phyloP scores from a whole-genome alignment of 2,797 vertebrate genomes.

The Hoplostethus mediterraneus region DNA sequence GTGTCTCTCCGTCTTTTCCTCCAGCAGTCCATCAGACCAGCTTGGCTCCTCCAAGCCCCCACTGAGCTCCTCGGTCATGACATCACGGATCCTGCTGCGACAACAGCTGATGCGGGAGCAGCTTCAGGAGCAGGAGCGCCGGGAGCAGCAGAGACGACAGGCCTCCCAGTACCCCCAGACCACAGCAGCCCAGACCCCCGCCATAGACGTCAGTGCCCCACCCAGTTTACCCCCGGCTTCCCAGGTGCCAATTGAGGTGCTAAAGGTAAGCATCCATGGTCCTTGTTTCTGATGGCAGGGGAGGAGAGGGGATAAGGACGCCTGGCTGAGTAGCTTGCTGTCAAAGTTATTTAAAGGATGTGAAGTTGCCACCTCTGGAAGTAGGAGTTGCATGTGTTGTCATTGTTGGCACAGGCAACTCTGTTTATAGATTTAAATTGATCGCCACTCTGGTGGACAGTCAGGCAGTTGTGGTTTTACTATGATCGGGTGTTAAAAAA shows the following conservation, averaged over 20 bases:
- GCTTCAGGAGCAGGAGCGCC: constrained; percentile 97
- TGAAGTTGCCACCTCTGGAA: constrained; percentile 74
- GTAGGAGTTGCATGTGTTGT: constrained; percentile 67
- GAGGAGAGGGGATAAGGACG: not conserved
- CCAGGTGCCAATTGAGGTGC: constrained; percentile 97
- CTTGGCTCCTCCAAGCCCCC: constrained; percentile 95
- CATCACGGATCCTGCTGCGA: constrained; percentile 96
- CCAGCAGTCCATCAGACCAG: constrained; percentile 91
- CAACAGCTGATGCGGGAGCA: constrained; percentile 99
- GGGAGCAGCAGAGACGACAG: constrained; percentile 92
- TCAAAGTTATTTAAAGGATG: constrained; percentile 33
- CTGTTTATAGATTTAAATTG: constrained; percentile 70
- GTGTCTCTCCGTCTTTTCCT: constrained; percentile 1
- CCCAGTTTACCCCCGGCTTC: constrained; percentile 86
- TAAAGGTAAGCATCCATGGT: constrained; percentile 88
- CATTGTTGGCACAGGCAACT: constrained; percentile 28
- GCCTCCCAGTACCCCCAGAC: constrained; percentile 91
- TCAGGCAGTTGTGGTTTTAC: constrained; percentile 71
- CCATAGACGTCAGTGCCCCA: constrained; percentile 94
- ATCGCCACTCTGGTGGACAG: constrained; percentile 52
- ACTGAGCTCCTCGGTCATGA: constrained; percentile 94
- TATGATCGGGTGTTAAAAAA: constrained; percentile 62
- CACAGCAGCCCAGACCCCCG: constrained; percentile 90
- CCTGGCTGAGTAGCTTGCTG: constrained; percentile 9
- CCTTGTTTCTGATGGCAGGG: not conserved